Base-by-base conservation (phyloP, 2,888 invertebrate species). In the Acrocyrtus sp. region DNA sequence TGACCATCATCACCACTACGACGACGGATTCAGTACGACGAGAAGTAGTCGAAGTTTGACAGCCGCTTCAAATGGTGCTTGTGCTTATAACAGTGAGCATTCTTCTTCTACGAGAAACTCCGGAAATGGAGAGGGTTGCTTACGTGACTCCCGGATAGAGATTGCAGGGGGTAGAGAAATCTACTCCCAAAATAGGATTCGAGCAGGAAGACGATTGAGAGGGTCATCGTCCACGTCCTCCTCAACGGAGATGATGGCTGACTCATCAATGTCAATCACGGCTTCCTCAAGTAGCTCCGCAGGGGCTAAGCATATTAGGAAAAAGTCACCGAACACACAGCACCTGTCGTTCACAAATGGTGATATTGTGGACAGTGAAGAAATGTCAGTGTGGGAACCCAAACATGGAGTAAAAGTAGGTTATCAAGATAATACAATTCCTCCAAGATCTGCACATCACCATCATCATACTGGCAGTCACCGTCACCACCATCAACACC, bases 111-210 rank as follows among this genome's bases (percentile, higher is more conserved):
- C 47, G 15, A 43, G 63, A 17, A 56, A 51, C 22, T 29, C 53
- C 3, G 74, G 72, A 17, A 67, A 61, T 22, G 73, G 75, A 60
- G n/a, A n/a, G n/a, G 62, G 68, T 6, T 74, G 74, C 50, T 72
- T 79, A 43, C 76, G 78, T 34, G 81, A 81, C 70, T 80, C 81
- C 24, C 77, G 81, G 84, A 90, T 90, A 82, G 90, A 90, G 85
- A 89, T 90, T 82, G 93, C 94, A 65, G 94, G 94, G 81, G 94
- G 93, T 73, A 88, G 93, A 72, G 93, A 94, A 85, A 88, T 93
- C 76, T 93, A 91, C 85, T 93, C 93, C 45, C 92, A 92, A 84
- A 93, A 92, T 84, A 87, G 92, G 82, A 91, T 90, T 82, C 92
- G 92, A 85, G 91, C 92, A 61, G 88, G 90, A 61, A 88, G 91